Conservation (phyloP, 2,888 invertebrate genomes). For the Muscina levida region DNA sequence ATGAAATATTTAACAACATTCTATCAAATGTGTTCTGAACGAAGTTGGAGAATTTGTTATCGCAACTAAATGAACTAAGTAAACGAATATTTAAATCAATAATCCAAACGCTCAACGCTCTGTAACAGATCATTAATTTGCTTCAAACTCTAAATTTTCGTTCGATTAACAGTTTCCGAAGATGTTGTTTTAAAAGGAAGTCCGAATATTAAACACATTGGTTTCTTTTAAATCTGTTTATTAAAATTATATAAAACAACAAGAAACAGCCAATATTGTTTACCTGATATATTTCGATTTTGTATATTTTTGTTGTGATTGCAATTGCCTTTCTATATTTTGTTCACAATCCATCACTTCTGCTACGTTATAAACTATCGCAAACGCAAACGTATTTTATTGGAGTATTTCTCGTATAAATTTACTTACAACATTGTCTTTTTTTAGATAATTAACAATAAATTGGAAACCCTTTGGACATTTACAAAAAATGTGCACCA, state of each 20-base stretch:
- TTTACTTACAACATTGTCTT: not conserved
- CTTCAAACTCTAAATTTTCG: too few relatives aligned
- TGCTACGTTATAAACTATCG: not conserved
- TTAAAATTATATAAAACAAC: not conserved
- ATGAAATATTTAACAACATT: slow-evolving; percentile 50
- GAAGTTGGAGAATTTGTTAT: slow-evolving; percentile 3
- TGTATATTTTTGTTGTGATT: not conserved
- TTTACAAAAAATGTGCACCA: too few relatives aligned
- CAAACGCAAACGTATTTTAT: too few relatives aligned
- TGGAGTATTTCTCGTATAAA: not conserved
- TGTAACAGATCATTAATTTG: slow-evolving; percentile 21
- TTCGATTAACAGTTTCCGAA: slow-evolving; percentile 44
- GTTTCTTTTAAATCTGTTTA: slow-evolving; percentile 26
- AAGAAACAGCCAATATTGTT: slow-evolving; percentile 17
- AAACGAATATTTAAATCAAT: not conserved
- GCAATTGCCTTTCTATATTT: not conserved
- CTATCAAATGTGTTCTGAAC: slow-evolving; percentile 49
- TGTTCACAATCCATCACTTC: not conserved
- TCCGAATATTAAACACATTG: not conserved
- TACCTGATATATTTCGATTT: slow-evolving; percentile 25
- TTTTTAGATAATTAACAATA: too few relatives aligned
- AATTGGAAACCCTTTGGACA: slow-evolving; percentile 12
- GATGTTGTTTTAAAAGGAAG: not conserved
- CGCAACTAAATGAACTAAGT: slow-evolving; percentile 10
- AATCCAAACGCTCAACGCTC: slow-evolving; percentile 32